These are phyloP conservation scores for Drosophila parabipectinata DNA, from an alignment of 1,140 invertebrate species.

Conservation along the genomic window DNA sequence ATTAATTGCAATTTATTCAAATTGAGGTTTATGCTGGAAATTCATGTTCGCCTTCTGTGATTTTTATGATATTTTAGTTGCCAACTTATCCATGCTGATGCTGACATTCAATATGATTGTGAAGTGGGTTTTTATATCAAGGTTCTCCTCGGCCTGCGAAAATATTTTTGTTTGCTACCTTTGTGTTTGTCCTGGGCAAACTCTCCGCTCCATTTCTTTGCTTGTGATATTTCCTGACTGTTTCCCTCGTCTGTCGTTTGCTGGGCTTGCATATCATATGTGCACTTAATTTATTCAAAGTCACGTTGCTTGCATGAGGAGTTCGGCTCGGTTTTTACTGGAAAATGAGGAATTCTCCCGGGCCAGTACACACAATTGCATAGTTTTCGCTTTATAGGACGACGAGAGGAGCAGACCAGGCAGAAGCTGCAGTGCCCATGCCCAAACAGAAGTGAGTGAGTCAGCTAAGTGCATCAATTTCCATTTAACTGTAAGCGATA, in stretches of 20 bases:
- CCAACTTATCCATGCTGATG: conserved; percentile 24
- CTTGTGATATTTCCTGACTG: neutral
- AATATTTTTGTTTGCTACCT: conserved; percentile 48
- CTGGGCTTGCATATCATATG: conserved; percentile 64
- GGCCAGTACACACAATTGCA: conserved; percentile 35
- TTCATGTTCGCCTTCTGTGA: conserved; percentile 28
- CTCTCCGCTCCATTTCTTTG: conserved; percentile 55
- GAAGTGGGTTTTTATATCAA: conserved; percentile 11
- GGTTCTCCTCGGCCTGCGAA: neutral
- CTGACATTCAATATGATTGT: conserved; percentile 26
- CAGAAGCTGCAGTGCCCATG: conserved; percentile 30
- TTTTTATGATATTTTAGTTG: conserved; percentile 17
- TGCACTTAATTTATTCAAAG: conserved; percentile 78
- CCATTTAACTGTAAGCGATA: conserved; percentile 83
- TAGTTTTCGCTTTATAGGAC: conserved; percentile 34
- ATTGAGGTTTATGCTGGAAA: conserved; percentile 33
- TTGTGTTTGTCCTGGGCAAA: conserved; percentile 28
- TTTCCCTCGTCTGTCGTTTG: neutral
- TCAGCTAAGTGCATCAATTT: conserved; percentile 83
- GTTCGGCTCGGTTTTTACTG: conserved; percentile 3
- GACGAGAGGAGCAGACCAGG: conserved; percentile 13
- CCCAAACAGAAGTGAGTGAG: conserved; percentile 77
- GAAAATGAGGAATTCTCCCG: conserved; percentile 50
- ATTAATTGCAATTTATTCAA: conserved; percentile 50
- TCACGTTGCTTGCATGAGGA: conserved; percentile 68